A percentile compares a stretch with the other conserved stretches of the same genome.
phyloP scores from a whole-genome alignment of 2,888 invertebrate species.

The Dendrolimus pini region DNA sequence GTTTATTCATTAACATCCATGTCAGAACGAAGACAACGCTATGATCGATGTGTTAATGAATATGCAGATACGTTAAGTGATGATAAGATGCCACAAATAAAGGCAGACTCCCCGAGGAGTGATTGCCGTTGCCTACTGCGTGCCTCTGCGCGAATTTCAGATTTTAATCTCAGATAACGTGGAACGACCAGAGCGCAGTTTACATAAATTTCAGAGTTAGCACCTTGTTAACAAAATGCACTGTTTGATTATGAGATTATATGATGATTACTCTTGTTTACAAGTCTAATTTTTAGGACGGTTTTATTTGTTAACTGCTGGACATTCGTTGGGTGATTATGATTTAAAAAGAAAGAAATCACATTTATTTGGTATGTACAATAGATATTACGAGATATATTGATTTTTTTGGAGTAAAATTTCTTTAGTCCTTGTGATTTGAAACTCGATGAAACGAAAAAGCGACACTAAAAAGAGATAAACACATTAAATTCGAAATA shows the following conservation, averaged over 20 bases:
- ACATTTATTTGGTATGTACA: too few relatives aligned
- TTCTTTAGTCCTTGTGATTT: too few relatives aligned
- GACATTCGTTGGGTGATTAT: too few relatives aligned
- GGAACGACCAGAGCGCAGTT: conserved; percentile 60
- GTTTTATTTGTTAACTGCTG: too few relatives aligned
- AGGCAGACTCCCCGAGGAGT: conserved; percentile 59
- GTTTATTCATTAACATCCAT: not conserved
- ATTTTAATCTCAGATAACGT: conserved; percentile 75
- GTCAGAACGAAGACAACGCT: conserved; percentile 37
- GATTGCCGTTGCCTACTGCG: conserved; percentile 60
- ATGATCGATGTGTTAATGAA: conserved; percentile 73
- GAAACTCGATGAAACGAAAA: too few relatives aligned
- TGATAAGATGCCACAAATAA: conserved; percentile 67
- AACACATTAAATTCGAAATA: too few relatives aligned
- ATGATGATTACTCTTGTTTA: conserved; percentile 46
- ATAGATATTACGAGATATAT: too few relatives aligned
- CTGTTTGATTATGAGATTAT: conserved; percentile 62
- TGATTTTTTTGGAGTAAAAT: too few relatives aligned
- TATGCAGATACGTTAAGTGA: conserved; percentile 70
- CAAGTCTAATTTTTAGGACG: conserved; percentile 3
- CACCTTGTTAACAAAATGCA: conserved; percentile 74
- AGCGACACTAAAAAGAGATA: too few relatives aligned
- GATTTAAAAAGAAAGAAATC: too few relatives aligned
- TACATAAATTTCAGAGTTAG: conserved; percentile 74
- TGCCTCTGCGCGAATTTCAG: conserved; percentile 65